These are phyloP conservation scores for Limosa lapponica DNA, from an alignment of 2,797 vertebrate species.

Conservation along the genomic window DNA sequence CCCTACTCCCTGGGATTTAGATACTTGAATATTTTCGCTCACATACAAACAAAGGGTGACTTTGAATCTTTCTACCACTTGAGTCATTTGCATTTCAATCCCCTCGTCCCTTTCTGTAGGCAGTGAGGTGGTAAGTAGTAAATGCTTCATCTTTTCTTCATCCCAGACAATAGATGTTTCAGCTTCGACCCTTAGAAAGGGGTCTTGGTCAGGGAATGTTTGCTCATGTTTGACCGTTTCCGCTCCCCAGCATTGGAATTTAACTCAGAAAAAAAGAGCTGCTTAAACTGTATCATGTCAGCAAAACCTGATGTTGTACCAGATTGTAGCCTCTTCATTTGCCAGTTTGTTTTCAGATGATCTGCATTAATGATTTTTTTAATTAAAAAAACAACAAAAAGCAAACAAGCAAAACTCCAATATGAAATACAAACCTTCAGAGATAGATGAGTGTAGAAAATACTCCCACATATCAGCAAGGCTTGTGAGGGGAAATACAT, in stretches of 20 bases:
- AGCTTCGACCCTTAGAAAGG: neutral
- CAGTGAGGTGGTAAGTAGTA: neutral
- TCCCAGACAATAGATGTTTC: neutral
- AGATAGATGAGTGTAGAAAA: neutral
- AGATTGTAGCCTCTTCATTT: neutral
- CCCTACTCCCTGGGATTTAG: neutral
- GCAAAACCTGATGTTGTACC: neutral
- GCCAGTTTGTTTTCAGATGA: neutral
- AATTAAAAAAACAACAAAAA: neutral
- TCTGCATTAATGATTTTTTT: neutral
- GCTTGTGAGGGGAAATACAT: neutral
- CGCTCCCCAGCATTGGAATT: neutral
- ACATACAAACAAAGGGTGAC: neutral
- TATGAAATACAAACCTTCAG: neutral
- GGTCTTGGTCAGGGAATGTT: neutral
- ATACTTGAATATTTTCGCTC: neutral
- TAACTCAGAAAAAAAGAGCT: neutral
- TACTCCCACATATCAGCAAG: accelerated
- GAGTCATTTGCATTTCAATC: neutral
- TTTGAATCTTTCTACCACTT: neutral
- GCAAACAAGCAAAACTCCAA: neutral
- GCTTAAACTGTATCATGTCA: neutral
- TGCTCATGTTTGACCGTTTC: neutral
- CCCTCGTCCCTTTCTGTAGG: neutral
- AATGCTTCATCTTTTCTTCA: neutral